Evolutionary conservation across 2,797 vertebrate genomes (phyloP).

Genomic region (Passerculus sandwichensis): DNA sequence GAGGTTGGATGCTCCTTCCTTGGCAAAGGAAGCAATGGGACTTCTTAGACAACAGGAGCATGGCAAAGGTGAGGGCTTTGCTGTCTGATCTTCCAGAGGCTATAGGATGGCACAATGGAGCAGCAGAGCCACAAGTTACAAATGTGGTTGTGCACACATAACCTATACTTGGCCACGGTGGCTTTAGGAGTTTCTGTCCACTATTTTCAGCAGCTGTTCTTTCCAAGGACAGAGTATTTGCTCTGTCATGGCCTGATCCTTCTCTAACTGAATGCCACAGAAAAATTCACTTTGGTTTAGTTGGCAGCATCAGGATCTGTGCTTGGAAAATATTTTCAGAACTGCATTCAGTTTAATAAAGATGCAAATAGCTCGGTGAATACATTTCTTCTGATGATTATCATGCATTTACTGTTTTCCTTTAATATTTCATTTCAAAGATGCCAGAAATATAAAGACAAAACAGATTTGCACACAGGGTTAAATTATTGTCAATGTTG

Average conservation of each 20-base stretch:
- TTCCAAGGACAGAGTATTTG: neutral
- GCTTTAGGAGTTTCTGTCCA: neutral
- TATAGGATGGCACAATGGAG: neutral
- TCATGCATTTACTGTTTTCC: neutral
- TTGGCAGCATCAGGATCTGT: neutral
- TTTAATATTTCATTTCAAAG: neutral
- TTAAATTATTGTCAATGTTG: neutral
- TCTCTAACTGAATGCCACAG: neutral
- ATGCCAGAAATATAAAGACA: neutral
- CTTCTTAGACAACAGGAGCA: neutral
- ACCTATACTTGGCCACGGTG: neutral
- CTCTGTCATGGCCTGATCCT: neutral
- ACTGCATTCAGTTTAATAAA: neutral
- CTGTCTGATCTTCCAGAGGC: neutral
- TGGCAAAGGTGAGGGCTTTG: neutral
- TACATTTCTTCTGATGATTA: neutral
- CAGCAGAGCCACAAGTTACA: neutral
- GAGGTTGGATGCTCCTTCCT: neutral
- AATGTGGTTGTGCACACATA: neutral
- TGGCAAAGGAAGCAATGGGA: neutral
- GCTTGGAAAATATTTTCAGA: neutral
- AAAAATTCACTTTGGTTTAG: neutral
- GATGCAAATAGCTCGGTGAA: neutral
- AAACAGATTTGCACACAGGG: accelerated
- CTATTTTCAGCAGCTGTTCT: neutral